Conservation (phyloP, 2,888 invertebrate genomes). For the Loripinus fragilis region DNA sequence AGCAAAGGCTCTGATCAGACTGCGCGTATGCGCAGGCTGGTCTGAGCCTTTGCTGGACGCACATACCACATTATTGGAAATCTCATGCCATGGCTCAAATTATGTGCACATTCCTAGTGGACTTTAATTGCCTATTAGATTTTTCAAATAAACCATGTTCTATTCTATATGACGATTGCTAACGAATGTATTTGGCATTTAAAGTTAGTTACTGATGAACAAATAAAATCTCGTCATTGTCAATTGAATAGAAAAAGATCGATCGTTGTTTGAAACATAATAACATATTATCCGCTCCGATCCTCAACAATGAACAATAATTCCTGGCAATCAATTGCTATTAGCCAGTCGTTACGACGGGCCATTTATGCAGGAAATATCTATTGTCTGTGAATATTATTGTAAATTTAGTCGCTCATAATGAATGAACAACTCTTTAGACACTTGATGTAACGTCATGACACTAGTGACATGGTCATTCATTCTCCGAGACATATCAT, state of each 20-base stretch:
- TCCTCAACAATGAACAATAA: background rate
- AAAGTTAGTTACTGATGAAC: constrained; percentile 13
- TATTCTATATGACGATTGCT: no score
- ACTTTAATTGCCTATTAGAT: no score
- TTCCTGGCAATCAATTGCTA: background rate
- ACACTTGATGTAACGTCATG: no score
- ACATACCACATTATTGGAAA: no score
- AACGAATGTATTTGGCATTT: background rate
- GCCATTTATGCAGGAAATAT: background rate
- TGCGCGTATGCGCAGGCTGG: no score
- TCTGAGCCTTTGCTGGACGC: no score
- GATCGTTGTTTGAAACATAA: constrained; percentile 5
- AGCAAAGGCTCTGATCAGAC: no score
- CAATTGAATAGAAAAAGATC: background rate
- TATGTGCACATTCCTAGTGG: no score
- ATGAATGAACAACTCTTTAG: background rate
- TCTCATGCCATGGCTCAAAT: no score
- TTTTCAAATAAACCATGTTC: no score
- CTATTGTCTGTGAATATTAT: background rate
- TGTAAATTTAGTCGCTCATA: background rate
- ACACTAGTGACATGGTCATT: no score
- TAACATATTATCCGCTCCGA: background rate
- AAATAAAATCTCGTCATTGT: constrained; percentile 11
- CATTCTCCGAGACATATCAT: no score
- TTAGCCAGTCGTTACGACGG: background rate